A percentile compares a stretch with the other conserved stretches of the same genome.
These are phyloP conservation scores for Chionodraco myersi DNA, from an alignment of 2,113 vertebrate species.

Conservation along the genomic window DNA sequence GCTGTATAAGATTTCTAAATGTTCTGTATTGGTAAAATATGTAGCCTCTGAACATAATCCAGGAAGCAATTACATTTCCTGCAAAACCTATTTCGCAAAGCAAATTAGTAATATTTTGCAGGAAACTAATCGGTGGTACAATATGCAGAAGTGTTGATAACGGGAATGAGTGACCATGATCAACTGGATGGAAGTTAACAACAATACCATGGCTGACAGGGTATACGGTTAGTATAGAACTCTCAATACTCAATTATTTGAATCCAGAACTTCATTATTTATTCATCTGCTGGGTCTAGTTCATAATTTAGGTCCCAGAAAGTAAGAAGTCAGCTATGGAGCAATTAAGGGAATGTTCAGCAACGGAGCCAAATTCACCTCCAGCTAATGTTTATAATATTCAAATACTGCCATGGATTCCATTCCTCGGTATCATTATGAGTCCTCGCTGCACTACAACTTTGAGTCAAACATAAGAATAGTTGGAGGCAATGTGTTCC, in stretches of 20 bases:
- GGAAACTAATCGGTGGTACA: not conserved
- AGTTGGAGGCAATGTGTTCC: conserved; percentile 80
- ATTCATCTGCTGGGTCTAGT: conserved; percentile 73
- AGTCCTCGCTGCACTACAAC: conserved; percentile 70
- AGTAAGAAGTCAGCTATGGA: conserved; percentile 71
- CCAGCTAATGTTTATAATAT: conserved; percentile 83
- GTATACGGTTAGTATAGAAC: conserved; percentile 51
- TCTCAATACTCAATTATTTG: conserved; percentile 66
- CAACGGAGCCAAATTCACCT: conserved; percentile 72
- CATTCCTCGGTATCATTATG: conserved; percentile 76
- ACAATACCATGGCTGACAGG: conserved; percentile 42
- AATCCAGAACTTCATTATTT: conserved; percentile 71
- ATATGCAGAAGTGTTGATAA: not conserved
- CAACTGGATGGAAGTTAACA: conserved; percentile 34
- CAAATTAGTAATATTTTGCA: conserved; percentile 4
- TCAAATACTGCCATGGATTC: conserved; percentile 71
- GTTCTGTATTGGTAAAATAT: not conserved
- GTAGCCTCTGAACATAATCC: not conserved
- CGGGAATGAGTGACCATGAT: not conserved
- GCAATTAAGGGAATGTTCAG: conserved; percentile 79
- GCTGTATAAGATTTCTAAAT: not conserved
- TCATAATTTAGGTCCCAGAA: conserved; percentile 76
- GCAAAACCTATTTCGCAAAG: not conserved
- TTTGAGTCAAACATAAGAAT: conserved; percentile 72
- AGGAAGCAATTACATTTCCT: not conserved